A percentile compares a stretch with the other conserved stretches of the same genome.
Conservation (phyloP, 2,888 invertebrate species). For the Orthosia gothica region DNA sequence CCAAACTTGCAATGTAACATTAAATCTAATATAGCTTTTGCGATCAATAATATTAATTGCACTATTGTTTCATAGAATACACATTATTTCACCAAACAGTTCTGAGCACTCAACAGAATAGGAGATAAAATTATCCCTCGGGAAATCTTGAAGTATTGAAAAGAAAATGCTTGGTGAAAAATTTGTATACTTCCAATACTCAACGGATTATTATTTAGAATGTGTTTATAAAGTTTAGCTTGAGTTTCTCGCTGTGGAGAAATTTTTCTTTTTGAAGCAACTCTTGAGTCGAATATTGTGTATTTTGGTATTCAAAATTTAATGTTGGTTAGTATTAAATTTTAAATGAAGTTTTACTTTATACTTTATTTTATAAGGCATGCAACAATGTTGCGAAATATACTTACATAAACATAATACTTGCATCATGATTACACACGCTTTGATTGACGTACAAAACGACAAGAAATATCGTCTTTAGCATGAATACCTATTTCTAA, state of each 20-base stretch:
- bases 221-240: slow-evolving; percentile 30
- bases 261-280: slow-evolving; percentile 1
- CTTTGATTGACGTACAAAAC: too few relatives aligned
- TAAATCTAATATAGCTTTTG: not conserved
- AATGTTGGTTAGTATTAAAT: slow-evolving; percentile 8
- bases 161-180: slow-evolving; percentile 36
- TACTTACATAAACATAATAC: too few relatives aligned
- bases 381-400: too few relatives aligned
- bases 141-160: slow-evolving; percentile 45
- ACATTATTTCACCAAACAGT: slow-evolving; percentile 2
- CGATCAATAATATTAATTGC: not conserved
- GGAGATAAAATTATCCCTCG: slow-evolving; percentile 37
- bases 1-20: not conserved
- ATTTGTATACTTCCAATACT: slow-evolving; percentile 39
- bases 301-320: slow-evolving; percentile 20
- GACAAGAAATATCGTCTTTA: too few relatives aligned
- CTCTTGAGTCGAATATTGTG: slow-evolving; percentile 14
- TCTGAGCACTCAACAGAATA: slow-evolving; percentile 17
- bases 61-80: slow-evolving; percentile 1
- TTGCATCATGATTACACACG: too few relatives aligned
- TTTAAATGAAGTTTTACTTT: slow-evolving; percentile 9
- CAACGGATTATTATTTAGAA: slow-evolving; percentile 53
- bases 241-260: slow-evolving; percentile 4
- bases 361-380: not conserved
- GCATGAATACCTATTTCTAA: too few relatives aligned